phyloP scores from a whole-genome alignment of 2,888 invertebrate genomes.

The Polyploca ridens region DNA sequence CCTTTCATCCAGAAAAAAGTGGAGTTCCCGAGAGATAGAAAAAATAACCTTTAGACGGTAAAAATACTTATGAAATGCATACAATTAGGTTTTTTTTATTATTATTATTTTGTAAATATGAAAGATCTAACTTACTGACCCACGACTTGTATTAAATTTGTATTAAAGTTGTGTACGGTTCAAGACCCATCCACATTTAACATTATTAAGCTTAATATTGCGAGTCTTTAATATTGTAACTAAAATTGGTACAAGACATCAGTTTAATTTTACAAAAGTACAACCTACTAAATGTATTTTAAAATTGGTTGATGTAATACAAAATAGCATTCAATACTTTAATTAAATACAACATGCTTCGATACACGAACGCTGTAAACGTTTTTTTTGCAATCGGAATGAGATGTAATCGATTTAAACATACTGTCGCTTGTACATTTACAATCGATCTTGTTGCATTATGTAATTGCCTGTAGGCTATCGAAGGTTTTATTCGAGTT shows the following conservation, averaged over 20 bases:
- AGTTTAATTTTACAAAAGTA: neutral
- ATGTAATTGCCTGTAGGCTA: neutral
- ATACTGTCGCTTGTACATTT: neutral
- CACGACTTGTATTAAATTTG: no score
- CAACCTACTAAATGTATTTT: neutral
- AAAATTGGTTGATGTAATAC: neutral
- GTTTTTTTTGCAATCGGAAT: conserved; percentile 1
- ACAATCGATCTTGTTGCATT: conserved; percentile 5
- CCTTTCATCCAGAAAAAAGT: no score
- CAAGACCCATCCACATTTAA: no score
- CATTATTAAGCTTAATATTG: no score
- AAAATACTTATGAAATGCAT: no score
- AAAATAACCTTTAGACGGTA: no score
- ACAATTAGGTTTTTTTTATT: no score
- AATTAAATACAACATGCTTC: neutral
- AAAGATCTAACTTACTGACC: no score
- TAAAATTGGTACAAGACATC: neutral
- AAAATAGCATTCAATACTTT: neutral
- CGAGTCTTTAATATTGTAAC: no score
- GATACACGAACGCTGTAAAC: neutral
- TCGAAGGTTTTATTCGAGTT: neutral
- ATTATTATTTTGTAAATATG: no score
- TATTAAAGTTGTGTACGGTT: no score
- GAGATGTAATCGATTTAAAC: conserved; percentile 8
- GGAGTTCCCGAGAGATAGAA: no score